phyloP scores from a whole-genome alignment of 2,797 vertebrate genomes.

The Denticeps clupeoides region DNA sequence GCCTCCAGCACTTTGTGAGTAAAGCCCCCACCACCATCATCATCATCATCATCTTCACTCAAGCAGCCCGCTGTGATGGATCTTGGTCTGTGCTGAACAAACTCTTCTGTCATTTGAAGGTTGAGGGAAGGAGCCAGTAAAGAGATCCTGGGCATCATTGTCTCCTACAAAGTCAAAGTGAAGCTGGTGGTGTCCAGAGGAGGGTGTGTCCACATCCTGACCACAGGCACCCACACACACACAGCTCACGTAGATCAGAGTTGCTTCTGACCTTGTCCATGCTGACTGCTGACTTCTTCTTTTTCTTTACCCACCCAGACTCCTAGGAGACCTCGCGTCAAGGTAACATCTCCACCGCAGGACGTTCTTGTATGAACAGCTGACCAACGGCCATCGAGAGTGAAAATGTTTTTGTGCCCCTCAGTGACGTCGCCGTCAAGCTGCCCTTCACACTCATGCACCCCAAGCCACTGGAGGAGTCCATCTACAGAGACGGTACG shows the following conservation, averaged over 20 bases:
- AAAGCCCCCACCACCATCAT: no score
- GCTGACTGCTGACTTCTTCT: no score
- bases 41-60: not conserved
- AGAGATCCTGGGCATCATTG: conserved; percentile 88
- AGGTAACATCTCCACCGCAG: conserved; percentile 57
- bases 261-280: no score
- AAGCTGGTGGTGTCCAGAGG: conserved; percentile 92
- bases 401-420: conserved; percentile 12
- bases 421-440: conserved; percentile 82
- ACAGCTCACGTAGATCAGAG: no score
- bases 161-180: conserved; percentile 95
- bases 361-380: no score
- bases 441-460: conserved; percentile 91
- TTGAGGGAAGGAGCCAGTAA: conserved; percentile 83
- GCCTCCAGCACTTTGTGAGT: conserved; percentile 92
- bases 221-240: no score
- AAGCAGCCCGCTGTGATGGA: not conserved
- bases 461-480: conserved; percentile 78
- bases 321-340: conserved; percentile 87
- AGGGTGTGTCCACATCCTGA: conserved; percentile 72
- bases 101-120: conserved; percentile 42
- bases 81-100: not conserved
- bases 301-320: conserved; percentile 55
- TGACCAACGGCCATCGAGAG: not conserved
- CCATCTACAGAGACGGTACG: conserved; percentile 68